These are phyloP conservation scores for Sphaeramia orbicularis DNA, from an alignment of 2,797 vertebrate genomes.

Conservation along the genomic window DNA sequence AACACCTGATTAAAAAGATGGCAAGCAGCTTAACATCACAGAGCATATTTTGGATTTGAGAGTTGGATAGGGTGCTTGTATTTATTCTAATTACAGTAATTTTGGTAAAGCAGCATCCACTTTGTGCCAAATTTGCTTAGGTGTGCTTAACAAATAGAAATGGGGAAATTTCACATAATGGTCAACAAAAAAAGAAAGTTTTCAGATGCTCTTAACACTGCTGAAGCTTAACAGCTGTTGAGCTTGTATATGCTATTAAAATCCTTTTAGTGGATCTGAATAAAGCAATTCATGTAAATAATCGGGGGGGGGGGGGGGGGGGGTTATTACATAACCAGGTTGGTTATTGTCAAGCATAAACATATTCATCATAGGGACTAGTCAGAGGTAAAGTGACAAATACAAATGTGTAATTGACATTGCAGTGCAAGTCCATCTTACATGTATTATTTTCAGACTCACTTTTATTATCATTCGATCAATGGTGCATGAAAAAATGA, in stretches of 20 bases:
- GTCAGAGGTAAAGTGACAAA: constrained; percentile 9
- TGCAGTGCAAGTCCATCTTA: too few relatives aligned
- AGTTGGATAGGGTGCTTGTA: constrained; percentile 15
- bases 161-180: constrained; percentile 3
- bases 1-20: constrained; percentile 36
- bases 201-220: constrained; percentile 15
- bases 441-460: too few relatives aligned
- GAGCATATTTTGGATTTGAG: constrained; percentile 20
- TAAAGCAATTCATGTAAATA: constrained; percentile 8
- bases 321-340: constrained; percentile 6
- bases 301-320: background rate
- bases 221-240: constrained; percentile 6
- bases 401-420: background rate
- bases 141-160: constrained; percentile 1
- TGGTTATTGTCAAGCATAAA: constrained; percentile 22
- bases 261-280: constrained; percentile 4
- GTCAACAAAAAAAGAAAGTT: constrained; percentile 15
- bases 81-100: constrained; percentile 21
- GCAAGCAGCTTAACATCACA: constrained; percentile 24
- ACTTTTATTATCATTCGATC: too few relatives aligned
- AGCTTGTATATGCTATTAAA: background rate
- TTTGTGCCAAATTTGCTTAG: constrained; percentile 10
- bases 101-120: constrained; percentile 4
- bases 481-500: too few relatives aligned
- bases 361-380: background rate